phyloP scores from a whole-genome alignment of 1,140 invertebrate species.

The Drosophila elegans region DNA sequence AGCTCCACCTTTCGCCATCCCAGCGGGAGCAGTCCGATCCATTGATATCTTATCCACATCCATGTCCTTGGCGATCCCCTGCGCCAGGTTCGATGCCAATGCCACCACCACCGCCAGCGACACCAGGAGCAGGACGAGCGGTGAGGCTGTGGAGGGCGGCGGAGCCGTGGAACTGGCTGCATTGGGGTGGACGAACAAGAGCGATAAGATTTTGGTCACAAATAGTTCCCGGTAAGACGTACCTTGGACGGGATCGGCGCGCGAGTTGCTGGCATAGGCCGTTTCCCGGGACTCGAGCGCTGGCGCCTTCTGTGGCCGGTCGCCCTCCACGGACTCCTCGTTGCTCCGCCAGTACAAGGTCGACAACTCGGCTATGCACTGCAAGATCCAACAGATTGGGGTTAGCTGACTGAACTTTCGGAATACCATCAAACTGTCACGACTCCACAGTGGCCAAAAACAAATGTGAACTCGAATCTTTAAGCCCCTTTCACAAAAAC shows the following conservation, averaged over 20 bases:
- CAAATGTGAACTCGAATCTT: background rate
- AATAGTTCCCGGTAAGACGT: conserved; percentile 85
- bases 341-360: conserved; percentile 90
- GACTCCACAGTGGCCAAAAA: background rate
- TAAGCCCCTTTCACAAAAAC: too few relatives aligned
- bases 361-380: conserved; percentile 90
- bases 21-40: conserved; percentile 19
- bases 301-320: conserved; percentile 87
- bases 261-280: conserved; percentile 84
- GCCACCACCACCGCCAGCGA: conserved; percentile 55
- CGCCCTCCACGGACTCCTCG: conserved; percentile 90
- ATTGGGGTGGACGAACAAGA: conserved; percentile 82
- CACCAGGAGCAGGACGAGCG: conserved; percentile 59
- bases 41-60: conserved; percentile 24
- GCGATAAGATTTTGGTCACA: conserved; percentile 85
- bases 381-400: conserved; percentile 22
- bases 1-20: background rate
- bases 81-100: conserved; percentile 54
- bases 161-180: conserved; percentile 83
- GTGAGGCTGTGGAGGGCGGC: conserved; percentile 51
- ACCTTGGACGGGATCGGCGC: conserved; percentile 87
- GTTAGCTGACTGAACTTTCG: conserved; percentile 4
- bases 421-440: conserved; percentile 7
- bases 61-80: conserved; percentile 10
- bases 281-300: conserved; percentile 88